Evolutionary conservation across 1,140 invertebrate species (phyloP), one percentile per base, ranked within the genome.

Genomic region (Drosophila watanabei): DNA sequence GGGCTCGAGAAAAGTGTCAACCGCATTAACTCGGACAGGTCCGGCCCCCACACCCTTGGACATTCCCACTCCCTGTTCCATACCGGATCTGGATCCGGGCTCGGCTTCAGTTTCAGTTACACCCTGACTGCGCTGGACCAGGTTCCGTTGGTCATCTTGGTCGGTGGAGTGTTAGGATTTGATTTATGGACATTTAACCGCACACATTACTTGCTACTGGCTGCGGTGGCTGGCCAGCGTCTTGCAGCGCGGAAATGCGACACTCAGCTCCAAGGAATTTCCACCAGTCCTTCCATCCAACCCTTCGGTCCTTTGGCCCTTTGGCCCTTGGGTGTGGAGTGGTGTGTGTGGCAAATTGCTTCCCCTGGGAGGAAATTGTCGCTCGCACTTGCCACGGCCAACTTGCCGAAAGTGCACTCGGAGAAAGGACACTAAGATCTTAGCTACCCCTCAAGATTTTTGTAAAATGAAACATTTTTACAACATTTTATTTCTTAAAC

Each of bases 131-230:
- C 11, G 54, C 20, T 56, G 72, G 59, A 32, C 24, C 72, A 68
- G 75, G 75, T 51, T 79, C 79, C 75, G 65, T 62, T 84, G 85
- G 85, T 89, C 85, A 89, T 89, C 85, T 89, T 90, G 79, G 70
- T 20, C 46, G 63, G 65, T 39, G 65, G 66, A 65, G 66, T 77
- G 75, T 60, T 80, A 48, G 69, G 82, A 91, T 90, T 90, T 90
- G 86, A 90, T 90, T 90, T 90, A 90, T 90, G 86, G 86, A 79
- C 89, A 90, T 90, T 90, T 90, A 90, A 90, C 86, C 86, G 82
- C 86, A 90, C 82, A 85, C 86, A 90, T 90, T 90, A 90, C 86
- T 79, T 82, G 75, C 81, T 56, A 73, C 59, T 48, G 66, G 75
- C 72, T 73, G 64, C 81, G 81, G 70, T 46, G 59, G 77, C 62